Evolutionary conservation across 2,797 vertebrate genomes (phyloP).

Genomic region (Serranus cabrilla): DNA sequence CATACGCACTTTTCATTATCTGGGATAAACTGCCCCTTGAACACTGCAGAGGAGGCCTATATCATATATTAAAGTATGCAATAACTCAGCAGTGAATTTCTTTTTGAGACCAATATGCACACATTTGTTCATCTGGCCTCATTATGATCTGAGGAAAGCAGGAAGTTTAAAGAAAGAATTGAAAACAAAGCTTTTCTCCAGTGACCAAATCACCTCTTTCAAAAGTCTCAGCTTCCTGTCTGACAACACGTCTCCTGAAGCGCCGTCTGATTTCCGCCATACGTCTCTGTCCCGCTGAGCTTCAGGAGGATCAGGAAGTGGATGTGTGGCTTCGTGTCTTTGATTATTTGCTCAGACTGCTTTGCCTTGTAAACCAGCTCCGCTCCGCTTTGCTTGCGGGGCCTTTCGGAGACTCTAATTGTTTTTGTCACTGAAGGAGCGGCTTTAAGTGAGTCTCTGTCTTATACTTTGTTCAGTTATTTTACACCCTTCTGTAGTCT

Average conservation of each 20-base stretch:
- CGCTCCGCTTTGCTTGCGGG: not conserved
- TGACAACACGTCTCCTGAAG: constrained; percentile 14
- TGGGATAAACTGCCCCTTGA: not conserved
- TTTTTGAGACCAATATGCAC: not conserved
- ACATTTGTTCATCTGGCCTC: not conserved
- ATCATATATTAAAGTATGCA: not conserved
- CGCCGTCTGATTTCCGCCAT: constrained; percentile 3
- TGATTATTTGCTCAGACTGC: constrained; percentile 23
- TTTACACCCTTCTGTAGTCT: constrained; percentile 51
- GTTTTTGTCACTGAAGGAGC: constrained; percentile 46
- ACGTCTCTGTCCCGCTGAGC: constrained; percentile 3
- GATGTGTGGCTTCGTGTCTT: not conserved
- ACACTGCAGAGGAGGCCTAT: not conserved
- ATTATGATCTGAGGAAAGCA: constrained; percentile 12
- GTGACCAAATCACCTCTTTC: not conserved
- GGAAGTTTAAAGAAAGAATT: not conserved
- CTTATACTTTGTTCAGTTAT: constrained; percentile 46
- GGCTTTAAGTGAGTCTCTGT: constrained; percentile 45
- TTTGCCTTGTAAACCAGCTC: constrained; percentile 49
- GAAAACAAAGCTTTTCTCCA: not conserved
- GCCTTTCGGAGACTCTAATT: constrained; percentile 34
- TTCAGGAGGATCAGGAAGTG: not conserved
- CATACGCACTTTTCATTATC: no score
- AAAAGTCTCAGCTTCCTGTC: constrained; percentile 13
- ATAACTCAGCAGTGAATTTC: not conserved